Conservation (phyloP, 2,113 vertebrate species). For the Synodontis membranacea region DNA sequence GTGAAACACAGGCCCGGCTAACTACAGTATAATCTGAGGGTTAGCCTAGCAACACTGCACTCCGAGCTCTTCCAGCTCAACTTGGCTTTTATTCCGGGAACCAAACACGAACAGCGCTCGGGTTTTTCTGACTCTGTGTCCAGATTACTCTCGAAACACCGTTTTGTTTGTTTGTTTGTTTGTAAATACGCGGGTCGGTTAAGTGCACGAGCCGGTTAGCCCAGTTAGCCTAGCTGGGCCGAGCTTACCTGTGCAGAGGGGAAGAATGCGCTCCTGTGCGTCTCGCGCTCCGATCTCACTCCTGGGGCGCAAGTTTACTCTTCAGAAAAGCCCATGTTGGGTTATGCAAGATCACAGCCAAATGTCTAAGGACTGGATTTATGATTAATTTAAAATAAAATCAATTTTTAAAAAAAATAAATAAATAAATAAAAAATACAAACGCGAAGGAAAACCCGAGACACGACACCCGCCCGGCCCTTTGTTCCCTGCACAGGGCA, state of each 20-base stretch:
- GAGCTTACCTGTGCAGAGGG: constrained; percentile 38
- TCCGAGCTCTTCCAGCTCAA: background rate
- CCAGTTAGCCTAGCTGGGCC: constrained; percentile 17
- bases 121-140: background rate
- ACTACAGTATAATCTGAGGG: background rate
- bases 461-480: constrained; percentile 40
- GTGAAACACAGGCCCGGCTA: background rate
- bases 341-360: background rate
- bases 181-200: too few species aligned
- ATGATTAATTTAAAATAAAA: too few species aligned
- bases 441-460: constrained; percentile 16
- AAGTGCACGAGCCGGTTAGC: background rate
- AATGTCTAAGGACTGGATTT: background rate
- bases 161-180: background rate
- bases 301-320: constrained; percentile 20
- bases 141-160: background rate
- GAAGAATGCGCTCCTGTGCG: constrained; percentile 31
- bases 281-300: constrained; percentile 30
- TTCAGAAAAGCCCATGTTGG: constrained; percentile 42
- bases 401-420: too few species aligned
- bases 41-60: constrained; percentile 7
- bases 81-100: background rate
- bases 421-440: too few species aligned
- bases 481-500: constrained; percentile 61
- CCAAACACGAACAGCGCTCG: background rate